Percentiles rank a stretch among this genome's conserved stretches.
Evolutionary conservation across 2,113 vertebrate species (phyloP).

Genomic region (Ophthalmolycus amberensis): DNA sequence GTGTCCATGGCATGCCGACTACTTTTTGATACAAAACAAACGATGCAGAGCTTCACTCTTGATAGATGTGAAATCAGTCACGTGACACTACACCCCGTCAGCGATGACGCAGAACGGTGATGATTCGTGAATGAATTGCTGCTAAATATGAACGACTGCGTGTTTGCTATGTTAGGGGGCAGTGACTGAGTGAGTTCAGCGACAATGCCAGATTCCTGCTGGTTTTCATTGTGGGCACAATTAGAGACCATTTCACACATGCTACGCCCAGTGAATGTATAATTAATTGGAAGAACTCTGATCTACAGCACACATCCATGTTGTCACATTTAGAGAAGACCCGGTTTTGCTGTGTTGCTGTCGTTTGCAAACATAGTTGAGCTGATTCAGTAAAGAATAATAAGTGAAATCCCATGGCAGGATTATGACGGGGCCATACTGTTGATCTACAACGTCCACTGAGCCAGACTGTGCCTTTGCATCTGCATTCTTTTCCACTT

Average conservation of each 20-base stretch:
- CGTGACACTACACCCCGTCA: not conserved
- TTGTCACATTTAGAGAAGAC: not conserved
- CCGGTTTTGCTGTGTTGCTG: not conserved
- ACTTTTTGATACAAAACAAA: not conserved
- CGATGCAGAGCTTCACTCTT: not conserved
- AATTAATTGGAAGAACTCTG: slow-evolving; percentile 4
- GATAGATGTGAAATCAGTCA: not conserved
- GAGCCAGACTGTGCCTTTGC: slow-evolving; percentile 2
- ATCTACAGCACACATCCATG: slow-evolving; percentile 18
- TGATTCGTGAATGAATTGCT: not conserved
- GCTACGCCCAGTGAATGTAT: not conserved
- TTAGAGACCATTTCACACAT: slow-evolving; percentile 22
- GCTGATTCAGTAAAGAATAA: not conserved
- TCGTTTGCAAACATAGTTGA: not conserved
- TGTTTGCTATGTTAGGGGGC: not conserved
- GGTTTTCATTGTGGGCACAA: slow-evolving; percentile 3
- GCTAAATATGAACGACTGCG: not conserved
- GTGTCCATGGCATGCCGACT: not conserved
- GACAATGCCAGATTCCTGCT: slow-evolving; percentile 11
- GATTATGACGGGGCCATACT: slow-evolving; percentile 20
- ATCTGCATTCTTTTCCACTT: not conserved
- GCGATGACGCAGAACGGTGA: not conserved
- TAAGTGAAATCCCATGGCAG: not conserved
- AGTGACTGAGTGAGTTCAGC: slow-evolving; percentile 10
- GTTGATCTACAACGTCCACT: slow-evolving; percentile 8